A percentile compares a stretch with the other conserved stretches of the same genome.
Evolutionary conservation across 2,113 vertebrate genomes (phyloP).

Genomic region (Phasianus colchicus): DNA sequence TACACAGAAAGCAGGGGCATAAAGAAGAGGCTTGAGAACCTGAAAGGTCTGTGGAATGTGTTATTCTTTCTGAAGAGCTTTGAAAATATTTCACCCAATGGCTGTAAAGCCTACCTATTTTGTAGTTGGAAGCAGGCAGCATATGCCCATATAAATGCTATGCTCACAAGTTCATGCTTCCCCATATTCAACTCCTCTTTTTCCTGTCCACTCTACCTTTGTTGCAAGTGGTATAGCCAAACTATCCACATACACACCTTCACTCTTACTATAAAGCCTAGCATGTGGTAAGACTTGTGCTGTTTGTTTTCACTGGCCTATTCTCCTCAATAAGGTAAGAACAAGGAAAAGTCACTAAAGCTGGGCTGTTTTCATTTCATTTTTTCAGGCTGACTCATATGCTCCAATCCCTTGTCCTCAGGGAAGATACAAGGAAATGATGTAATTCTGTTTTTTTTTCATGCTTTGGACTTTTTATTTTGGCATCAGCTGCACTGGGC

Average conservation of each 20-base stretch:
- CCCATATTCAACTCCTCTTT: background rate
- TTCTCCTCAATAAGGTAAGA: slow-evolving; percentile 42
- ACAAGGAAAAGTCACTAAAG: slow-evolving; percentile 67
- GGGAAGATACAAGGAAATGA: slow-evolving; percentile 82
- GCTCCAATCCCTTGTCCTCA: slow-evolving; percentile 73
- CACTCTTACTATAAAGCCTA: slow-evolving; percentile 9
- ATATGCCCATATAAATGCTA: background rate
- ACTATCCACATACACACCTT: background rate
- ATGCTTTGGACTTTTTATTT: slow-evolving; percentile 57
- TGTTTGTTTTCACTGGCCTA: background rate
- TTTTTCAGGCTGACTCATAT: slow-evolving; percentile 77
- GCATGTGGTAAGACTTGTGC: background rate
- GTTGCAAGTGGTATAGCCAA: background rate
- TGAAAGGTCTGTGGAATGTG: rapidly evolving
- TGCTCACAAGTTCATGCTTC: background rate
- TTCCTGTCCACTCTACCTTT: background rate
- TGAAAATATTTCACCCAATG: background rate
- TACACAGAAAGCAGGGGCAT: background rate
- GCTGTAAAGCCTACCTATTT: background rate
- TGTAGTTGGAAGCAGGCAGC: background rate
- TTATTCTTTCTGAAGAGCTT: background rate
- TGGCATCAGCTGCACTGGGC: slow-evolving; percentile 29
- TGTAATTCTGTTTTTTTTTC: slow-evolving; percentile 58
- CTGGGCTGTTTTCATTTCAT: slow-evolving; percentile 72
- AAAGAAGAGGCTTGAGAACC: background rate